Evolutionary conservation across 2,797 vertebrate genomes (phyloP), one percentile per base, ranked within the genome.

Genomic region (Euphonia xanthogaster): DNA sequence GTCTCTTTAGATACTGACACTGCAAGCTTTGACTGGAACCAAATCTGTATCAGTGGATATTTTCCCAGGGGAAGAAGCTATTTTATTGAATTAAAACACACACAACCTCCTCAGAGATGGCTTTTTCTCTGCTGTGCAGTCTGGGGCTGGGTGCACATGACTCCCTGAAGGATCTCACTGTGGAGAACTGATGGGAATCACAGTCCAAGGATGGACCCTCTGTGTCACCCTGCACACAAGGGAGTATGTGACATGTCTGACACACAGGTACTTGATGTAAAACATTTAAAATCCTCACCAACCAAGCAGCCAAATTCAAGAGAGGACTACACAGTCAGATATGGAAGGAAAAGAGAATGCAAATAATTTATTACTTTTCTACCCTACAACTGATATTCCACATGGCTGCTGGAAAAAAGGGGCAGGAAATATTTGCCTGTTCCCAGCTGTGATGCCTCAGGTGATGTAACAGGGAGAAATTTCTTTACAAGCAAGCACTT

Each of bases 31-130:
- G 31, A 68, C 78, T 91, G 91, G 39, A 93, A 77, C 58, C 13
- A 77, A 90, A 73, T 86, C 82, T 86, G 1, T 39, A 79, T 70
- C 76, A 25, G 48, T 17, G 44, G 21, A 23, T 63, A 53, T 62
- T 95, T 97, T 97, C 94, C 85, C 94, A 93, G 91, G 94, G 79
- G 94, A 96, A 95, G 75, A 66, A 91, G 51, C 40, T 48, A 39
- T 75, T 91, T 82, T 53, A 53, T 87, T 63, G 70, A 88, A 91
- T 93, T 84, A 55, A 70, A 83, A 76, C 33, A 62, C 1, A 79
- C 80, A 61, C 63, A 83, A n/a, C 25, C 54, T 72, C 44, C 30
- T 78, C 17, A 1, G 77, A 55, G 25, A 72, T 7, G 21, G 18
- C 21, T 79, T 44, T 84, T 20, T 72, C 37, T 79, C 57, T 40